Conservation (phyloP, 2,797 vertebrate genomes). For the Typhlichthys subterraneus region DNA sequence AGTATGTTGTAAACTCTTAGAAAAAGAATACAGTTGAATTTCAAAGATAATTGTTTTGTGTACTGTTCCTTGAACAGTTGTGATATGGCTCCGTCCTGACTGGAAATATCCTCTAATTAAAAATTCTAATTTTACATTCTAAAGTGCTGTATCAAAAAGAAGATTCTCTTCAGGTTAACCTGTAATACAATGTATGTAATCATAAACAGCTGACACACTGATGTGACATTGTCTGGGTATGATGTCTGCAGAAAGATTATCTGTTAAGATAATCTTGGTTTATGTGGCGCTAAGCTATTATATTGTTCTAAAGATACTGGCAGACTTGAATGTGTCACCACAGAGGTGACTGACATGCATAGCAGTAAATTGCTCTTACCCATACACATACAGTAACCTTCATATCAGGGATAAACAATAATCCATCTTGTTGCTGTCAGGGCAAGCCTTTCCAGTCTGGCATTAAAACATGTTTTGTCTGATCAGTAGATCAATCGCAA, state of each 20-base stretch:
- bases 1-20: constrained; percentile 52
- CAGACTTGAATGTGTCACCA: constrained; percentile 4
- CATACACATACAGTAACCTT: background rate
- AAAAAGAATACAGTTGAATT: constrained; percentile 50
- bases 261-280: constrained; percentile 1
- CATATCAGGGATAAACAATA: constrained; percentile 9
- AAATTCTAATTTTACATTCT: too few species aligned
- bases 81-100: too few species aligned
- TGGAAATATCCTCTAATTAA: background rate
- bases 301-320: constrained; percentile 9
- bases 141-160: too few species aligned
- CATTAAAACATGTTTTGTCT: background rate
- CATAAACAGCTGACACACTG: background rate
- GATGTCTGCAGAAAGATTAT: constrained; percentile 10
- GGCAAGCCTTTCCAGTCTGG: constrained; percentile 21
- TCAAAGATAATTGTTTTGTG: constrained; percentile 29
- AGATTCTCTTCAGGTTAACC: too few species aligned
- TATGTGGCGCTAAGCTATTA: background rate
- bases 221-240: background rate
- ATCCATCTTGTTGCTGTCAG: constrained; percentile 12
- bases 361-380: background rate
- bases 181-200: background rate
- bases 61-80: too few species aligned
- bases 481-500: constrained; percentile 28
- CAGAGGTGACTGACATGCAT: constrained; percentile 2